phyloP scores from a whole-genome alignment of 2,113 vertebrate species.

The Amphilophus citrinellus region DNA sequence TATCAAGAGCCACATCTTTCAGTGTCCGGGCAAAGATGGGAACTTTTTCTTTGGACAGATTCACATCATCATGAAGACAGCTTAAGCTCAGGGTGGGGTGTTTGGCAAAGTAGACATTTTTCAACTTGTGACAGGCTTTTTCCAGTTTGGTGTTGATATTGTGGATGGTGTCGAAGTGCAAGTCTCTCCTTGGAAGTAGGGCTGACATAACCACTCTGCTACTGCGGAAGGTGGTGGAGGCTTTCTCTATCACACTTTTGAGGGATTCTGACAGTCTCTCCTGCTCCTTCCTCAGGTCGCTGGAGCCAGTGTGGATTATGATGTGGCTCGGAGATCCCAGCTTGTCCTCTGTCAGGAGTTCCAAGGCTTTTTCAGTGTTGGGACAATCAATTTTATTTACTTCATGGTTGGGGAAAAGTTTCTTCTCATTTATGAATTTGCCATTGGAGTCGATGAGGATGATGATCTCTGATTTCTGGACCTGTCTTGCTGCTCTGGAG shows the following conservation, averaged over 20 bases:
- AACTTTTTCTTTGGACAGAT: neutral
- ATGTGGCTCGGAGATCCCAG: neutral
- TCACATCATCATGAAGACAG: neutral
- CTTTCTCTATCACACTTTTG: neutral
- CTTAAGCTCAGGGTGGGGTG: neutral
- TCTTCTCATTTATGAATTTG: neutral
- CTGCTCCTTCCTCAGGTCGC: neutral
- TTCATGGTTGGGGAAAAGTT: neutral
- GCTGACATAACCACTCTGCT: neutral
- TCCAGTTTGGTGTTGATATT: neutral
- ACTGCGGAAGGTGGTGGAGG: neutral
- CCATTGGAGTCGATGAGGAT: neutral
- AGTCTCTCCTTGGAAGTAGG: neutral
- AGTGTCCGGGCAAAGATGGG: neutral
- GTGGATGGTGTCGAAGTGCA: neutral
- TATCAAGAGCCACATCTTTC: neutral
- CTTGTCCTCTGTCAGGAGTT: neutral
- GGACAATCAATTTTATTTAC: neutral
- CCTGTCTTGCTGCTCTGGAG: neutral
- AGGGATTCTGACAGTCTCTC: neutral
- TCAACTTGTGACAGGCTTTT: accelerated
- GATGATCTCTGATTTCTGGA: neutral
- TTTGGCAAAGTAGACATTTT: neutral
- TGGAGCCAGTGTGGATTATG: neutral
- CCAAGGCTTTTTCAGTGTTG: neutral